A percentile compares a stretch with the other conserved stretches of the same genome.
These are phyloP conservation scores for Gnathonemus longibarbis DNA, from an alignment of 2,113 vertebrate species.

Conservation along the genomic window DNA sequence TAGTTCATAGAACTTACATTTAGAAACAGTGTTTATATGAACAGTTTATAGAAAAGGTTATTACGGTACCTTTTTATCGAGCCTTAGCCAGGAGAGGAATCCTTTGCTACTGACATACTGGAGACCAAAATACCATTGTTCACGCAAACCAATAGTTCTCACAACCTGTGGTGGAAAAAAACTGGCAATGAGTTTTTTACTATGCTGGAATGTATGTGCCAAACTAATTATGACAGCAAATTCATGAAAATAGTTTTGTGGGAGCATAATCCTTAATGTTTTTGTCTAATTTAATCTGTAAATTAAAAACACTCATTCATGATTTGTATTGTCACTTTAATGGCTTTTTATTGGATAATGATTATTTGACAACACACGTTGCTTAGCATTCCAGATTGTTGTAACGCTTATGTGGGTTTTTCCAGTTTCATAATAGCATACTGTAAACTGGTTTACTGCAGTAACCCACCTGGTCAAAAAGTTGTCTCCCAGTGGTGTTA, in stretches of 20 bases:
- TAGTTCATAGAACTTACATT: neutral
- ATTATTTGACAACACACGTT: neutral
- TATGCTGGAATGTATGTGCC: neutral
- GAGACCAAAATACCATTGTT: constrained; percentile 94
- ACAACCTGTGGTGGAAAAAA: constrained; percentile 65
- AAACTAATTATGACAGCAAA: neutral
- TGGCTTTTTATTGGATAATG: neutral
- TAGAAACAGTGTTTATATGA: neutral
- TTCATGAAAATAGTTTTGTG: neutral
- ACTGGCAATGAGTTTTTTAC: neutral
- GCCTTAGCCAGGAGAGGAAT: constrained; percentile 79
- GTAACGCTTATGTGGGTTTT: neutral
- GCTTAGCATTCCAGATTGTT: neutral
- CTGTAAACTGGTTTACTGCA: neutral
- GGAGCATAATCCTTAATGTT: neutral
- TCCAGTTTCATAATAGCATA: neutral
- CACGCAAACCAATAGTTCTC: constrained; percentile 86
- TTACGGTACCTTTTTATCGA: constrained; percentile 84
- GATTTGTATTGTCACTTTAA: neutral
- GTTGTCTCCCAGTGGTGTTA: constrained; percentile 86
- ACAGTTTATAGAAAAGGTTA: neutral
- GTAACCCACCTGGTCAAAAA: constrained; percentile 85
- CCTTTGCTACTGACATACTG: constrained; percentile 85
- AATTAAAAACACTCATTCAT: neutral
- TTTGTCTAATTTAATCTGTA: neutral